Evolutionary conservation across 2,113 vertebrate species (phyloP).

Genomic region (Meriones unguiculatus): DNA sequence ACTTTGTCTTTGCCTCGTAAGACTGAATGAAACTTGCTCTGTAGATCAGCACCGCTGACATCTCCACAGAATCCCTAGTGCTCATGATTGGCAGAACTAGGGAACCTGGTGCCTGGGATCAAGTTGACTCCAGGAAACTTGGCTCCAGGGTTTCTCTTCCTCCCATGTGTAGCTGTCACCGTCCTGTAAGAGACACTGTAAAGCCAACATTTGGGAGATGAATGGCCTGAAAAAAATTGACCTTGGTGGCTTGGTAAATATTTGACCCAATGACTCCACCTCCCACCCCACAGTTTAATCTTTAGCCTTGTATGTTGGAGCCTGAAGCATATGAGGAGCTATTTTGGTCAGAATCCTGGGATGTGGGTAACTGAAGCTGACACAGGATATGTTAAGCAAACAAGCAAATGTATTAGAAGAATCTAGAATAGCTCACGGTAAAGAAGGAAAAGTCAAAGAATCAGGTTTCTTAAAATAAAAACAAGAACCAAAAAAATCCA

Average conservation of each 20-base stretch:
- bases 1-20: background rate
- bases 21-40: background rate
- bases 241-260: slow-evolving; percentile 36
- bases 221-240: slow-evolving; percentile 8
- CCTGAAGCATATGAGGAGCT: background rate
- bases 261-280: background rate
- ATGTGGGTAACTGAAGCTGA: slow-evolving; percentile 11
- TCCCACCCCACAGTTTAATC: background rate
- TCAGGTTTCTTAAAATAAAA: background rate
- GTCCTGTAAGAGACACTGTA: background rate
- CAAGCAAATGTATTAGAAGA: background rate
- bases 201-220: background rate
- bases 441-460: background rate
- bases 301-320: background rate
- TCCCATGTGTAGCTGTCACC: too few relatives aligned
- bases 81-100: background rate
- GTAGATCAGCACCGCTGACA: background rate
- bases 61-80: background rate
- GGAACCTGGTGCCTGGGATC: background rate
- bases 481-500: background rate
- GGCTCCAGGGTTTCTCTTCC: background rate
- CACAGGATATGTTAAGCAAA: slow-evolving; percentile 44
- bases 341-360: slow-evolving; percentile 28
- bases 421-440: background rate
- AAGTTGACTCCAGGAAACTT: background rate